Evolutionary conservation across 2,113 vertebrate species (phyloP).

Genomic region (Pomatorhinus ruficollis): DNA sequence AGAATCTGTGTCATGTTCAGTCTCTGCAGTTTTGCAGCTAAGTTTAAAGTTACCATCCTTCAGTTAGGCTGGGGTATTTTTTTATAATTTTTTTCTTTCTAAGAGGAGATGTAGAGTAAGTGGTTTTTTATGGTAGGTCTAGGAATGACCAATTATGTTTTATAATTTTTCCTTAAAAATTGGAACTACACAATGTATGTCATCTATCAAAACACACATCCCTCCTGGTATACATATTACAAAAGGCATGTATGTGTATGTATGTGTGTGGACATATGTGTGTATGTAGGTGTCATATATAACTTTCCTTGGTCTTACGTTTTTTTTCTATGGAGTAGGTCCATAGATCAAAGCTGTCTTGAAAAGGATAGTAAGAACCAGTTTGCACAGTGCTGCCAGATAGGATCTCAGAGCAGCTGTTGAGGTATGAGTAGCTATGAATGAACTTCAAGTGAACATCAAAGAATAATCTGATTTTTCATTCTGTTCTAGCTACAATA

Average conservation of each 20-base stretch:
- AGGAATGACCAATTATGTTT: neutral
- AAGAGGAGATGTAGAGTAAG: neutral
- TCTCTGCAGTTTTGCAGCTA: neutral
- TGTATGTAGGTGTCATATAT: neutral
- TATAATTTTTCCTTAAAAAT: neutral
- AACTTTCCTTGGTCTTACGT: neutral
- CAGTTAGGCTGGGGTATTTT: neutral
- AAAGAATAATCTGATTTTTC: neutral
- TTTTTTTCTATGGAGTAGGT: neutral
- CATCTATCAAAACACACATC: neutral
- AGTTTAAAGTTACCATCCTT: neutral
- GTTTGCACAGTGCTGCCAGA: neutral
- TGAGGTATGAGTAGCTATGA: neutral
- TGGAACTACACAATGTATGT: neutral
- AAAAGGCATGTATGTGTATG: neutral
- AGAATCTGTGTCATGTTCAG: neutral
- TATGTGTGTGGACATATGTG: neutral
- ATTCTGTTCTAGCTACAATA: neutral
- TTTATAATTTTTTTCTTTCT: neutral
- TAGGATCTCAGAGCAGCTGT: neutral
- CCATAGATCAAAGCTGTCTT: neutral
- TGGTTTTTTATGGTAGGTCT: rapidly evolving
- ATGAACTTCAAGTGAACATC: neutral
- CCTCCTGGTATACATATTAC: neutral
- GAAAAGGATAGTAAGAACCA: neutral